These are phyloP conservation scores for Corythaeola cristata DNA, from an alignment of 2,113 vertebrate genomes.

Conservation along the genomic window DNA sequence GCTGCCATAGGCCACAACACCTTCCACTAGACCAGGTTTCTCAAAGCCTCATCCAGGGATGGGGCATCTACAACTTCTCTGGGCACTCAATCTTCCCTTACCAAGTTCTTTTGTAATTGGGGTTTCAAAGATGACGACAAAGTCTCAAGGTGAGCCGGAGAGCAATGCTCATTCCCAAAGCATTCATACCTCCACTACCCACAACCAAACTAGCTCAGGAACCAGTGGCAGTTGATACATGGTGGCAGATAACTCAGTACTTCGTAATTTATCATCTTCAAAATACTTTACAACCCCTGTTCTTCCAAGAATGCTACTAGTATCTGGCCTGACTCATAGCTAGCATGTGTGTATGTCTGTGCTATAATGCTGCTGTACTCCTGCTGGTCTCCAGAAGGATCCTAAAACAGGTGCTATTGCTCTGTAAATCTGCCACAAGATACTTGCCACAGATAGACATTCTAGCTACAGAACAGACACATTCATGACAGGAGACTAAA, in stretches of 20 bases:
- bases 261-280: background rate
- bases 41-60: too few relatives aligned
- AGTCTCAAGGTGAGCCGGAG: background rate
- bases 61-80: too few relatives aligned
- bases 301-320: background rate
- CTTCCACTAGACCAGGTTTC: too few relatives aligned
- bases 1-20: too few relatives aligned
- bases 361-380: background rate
- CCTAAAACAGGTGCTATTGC: background rate
- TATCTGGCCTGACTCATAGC: background rate
- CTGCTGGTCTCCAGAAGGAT: background rate
- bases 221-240: background rate
- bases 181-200: background rate
- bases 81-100: too few relatives aligned
- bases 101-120: too few relatives aligned
- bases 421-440: background rate
- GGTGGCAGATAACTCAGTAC: background rate
- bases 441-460: background rate
- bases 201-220: background rate
- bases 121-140: background rate
- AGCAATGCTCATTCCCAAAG: background rate
- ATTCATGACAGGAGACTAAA: background rate
- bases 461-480: rapidly evolving
- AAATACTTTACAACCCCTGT: background rate
- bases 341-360: background rate